phyloP scores from a whole-genome alignment of 2,888 invertebrate genomes.

The Parnassius apollo region DNA sequence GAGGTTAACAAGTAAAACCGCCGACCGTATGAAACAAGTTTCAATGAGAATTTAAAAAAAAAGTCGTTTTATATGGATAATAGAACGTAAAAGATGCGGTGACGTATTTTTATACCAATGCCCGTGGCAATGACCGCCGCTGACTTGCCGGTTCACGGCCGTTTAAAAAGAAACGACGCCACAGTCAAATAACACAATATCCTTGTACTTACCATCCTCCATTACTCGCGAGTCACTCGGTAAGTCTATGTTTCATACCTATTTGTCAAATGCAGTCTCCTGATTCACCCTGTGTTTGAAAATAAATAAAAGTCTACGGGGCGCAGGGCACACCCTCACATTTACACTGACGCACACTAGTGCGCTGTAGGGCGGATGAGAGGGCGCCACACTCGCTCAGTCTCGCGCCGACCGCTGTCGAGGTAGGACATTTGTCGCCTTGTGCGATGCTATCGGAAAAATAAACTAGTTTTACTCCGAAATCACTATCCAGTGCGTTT shows the following conservation, averaged over 20 bases:
- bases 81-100: slow-evolving; percentile 46
- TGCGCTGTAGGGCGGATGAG: slow-evolving; percentile 53
- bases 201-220: slow-evolving; percentile 14
- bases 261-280: slow-evolving; percentile 26
- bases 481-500: slow-evolving; percentile 62
- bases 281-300: slow-evolving; percentile 61
- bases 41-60: slow-evolving; percentile 15
- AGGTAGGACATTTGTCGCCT: slow-evolving; percentile 60
- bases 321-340: slow-evolving; percentile 58
- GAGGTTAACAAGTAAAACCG: slow-evolving; percentile 2
- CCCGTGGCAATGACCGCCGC: slow-evolving; percentile 75
- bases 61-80: slow-evolving; percentile 24
- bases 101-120: slow-evolving; percentile 72
- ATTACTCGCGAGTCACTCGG: slow-evolving; percentile 3
- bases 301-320: slow-evolving; percentile 64
- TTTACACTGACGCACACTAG: slow-evolving; percentile 53
- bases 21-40: slow-evolving; percentile 8
- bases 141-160: slow-evolving; percentile 71
- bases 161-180: slow-evolving; percentile 61
- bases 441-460: slow-evolving; percentile 66
- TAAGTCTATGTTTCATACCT: slow-evolving; percentile 1
- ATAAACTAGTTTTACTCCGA: slow-evolving; percentile 78
- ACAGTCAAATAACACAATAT: slow-evolving; percentile 34
- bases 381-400: slow-evolving; percentile 76
- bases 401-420: slow-evolving; percentile 75